Base-by-base conservation (phyloP, 2,797 vertebrate genomes). In the Meriones psammophilus region DNA sequence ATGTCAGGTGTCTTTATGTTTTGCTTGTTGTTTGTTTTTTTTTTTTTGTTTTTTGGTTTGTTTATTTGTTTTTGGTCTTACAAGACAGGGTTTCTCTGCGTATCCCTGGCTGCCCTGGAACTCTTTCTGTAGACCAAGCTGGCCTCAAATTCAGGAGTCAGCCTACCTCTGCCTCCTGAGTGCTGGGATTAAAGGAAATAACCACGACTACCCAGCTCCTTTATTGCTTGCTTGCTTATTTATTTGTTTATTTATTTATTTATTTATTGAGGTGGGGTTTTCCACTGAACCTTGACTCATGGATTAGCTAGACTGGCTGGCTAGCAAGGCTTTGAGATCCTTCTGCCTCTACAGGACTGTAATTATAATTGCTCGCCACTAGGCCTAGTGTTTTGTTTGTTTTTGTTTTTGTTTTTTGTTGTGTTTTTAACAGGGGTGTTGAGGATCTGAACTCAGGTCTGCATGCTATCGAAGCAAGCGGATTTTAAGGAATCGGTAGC, bases 401-500 rank as follows among this genome's bases (percentile, higher is more conserved):
- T 79, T 54, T 60, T 60, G 78, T 20, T 79, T 54, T 39, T 76
- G 39, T 12, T 50, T 50, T 50, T 58, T 58, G 56, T 84, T 84
- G 36, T 17, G 33, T 68, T 24, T 71, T 28, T 56, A 36, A 58
- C 24, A 28, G 58, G 68, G n/a, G 20, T 36, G 7, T 8, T 56
- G 14, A 20, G 50, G 8, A 39, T 73, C 85, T 73, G n/a, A 60
- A 73, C n/a, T 88, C 15, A 73, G 68, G 15, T 73, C 68, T 17
- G 39, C 10, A 39, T 13, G n/a, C 46, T 56, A 26, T 20, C 24
- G 66, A 54, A 56, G 14, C 46, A 56, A 71, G 50, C n/a, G n/a
- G 20, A 85, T 64, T 94, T 76, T 88, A 54, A 83, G 91, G 86
- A 89, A 12, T 91, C 86, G 42, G 28, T 92, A 84, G 62, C 58